Evolutionary conservation across 2,888 invertebrate species (phyloP), one percentile per base, ranked within the genome.

Genomic region (Macrosiphum euphorbiae): DNA sequence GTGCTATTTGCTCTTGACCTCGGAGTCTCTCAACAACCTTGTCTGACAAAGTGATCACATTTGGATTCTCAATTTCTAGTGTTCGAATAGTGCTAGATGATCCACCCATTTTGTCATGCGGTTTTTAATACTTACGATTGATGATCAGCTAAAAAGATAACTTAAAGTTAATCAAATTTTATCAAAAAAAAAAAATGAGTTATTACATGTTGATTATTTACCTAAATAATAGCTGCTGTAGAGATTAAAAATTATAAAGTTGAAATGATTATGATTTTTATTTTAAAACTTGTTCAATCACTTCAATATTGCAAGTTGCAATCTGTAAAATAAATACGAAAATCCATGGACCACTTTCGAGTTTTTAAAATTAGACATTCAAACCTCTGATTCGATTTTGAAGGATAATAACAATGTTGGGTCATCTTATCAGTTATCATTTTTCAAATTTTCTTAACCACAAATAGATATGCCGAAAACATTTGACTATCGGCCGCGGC

Each of bases 11-110:
- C 13, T 90, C 94, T 90, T 94, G 94, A 52, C 94, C 94, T 67
- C 94, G 47, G n/a, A 94, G 94, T 87, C 94, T 94, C 24, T 94
- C 94, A 3, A 94, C 94, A 13, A 94, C 94, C 67, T 87, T 94
- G 24, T 94, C 94, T 7, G 94, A 94, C 52, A 94, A 41, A 61
- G 84, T 94, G 26, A 94, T 90, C n/a, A 94, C 94, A 44, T 94
- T 94, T 52, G 94, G 94, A 86, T 94, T 94, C 13, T 94, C 94
- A 26, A 86, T 86, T 90, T 94, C 90, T 26, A 94, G 55, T 67
- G 90, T 94, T n/a, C 94, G 84, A 1, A 90, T 50, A 11, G 90
- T 87, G 41, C 94, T 94, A 24, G 90, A 61, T 41, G 90, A 67
- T 50, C 90, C 94, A 26, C 94, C 94, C 94, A 94, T 94, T 28